These are phyloP conservation scores for Embidobia sp. DNA, from an alignment of 2,888 invertebrate species.

Conservation along the genomic window DNA sequence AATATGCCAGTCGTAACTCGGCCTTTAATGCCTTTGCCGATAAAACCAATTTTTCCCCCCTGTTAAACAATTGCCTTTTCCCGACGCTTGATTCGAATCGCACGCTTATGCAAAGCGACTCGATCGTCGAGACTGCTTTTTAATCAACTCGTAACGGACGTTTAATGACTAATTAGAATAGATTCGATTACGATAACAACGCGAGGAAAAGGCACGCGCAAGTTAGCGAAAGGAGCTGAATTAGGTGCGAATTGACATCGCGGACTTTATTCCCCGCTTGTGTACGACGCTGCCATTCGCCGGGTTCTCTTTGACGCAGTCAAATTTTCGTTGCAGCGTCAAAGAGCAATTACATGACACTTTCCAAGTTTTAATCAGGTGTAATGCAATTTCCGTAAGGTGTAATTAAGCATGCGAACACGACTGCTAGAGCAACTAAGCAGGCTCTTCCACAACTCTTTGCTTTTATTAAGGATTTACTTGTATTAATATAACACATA, in stretches of 20 bases:
- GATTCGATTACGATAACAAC: no score
- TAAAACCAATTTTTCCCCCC: constrained; percentile 4
- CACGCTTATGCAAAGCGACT: neutral
- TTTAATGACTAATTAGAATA: no score
- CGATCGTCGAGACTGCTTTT: no score
- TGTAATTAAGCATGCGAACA: constrained; percentile 65
- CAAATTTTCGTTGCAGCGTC: constrained; percentile 46
- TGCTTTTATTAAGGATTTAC: constrained; percentile 42
- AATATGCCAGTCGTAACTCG: constrained; percentile 41
- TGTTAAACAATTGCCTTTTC: constrained; percentile 17
- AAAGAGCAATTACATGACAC: constrained; percentile 51
- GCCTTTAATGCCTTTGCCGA: constrained; percentile 18
- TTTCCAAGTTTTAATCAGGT: constrained; percentile 71
- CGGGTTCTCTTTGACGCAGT: constrained; percentile 23
- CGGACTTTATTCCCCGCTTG: neutral
- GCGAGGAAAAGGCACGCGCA: no score
- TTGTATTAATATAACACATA: constrained; percentile 36
- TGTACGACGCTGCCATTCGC: constrained; percentile 13
- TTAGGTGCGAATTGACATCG: constrained; percentile 26
- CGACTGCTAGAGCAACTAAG: constrained; percentile 36
- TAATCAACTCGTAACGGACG: no score
- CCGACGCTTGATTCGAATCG: neutral
- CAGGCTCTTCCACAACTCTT: constrained; percentile 32
- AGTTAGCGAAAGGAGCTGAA: constrained; percentile 2
- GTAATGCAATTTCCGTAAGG: constrained; percentile 70